These are phyloP conservation scores for Slavum lentiscoides DNA, from an alignment of 2,888 invertebrate genomes.

Conservation along the genomic window DNA sequence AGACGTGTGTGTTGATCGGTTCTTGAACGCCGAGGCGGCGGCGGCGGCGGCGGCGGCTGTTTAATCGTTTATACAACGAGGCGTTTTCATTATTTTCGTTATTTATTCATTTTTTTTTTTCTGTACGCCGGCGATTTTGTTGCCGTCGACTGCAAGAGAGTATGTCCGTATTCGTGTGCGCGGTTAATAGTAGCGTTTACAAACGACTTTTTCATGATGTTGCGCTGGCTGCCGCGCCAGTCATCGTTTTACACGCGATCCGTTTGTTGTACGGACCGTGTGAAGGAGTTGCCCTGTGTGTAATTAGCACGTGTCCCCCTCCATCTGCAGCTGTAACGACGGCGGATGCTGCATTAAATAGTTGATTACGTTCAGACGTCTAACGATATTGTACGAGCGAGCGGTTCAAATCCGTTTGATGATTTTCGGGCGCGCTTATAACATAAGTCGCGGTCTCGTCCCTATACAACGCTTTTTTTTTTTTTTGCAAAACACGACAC, in stretches of 20 bases:
- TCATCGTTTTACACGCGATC: constrained; percentile 20
- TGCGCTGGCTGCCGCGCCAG: constrained; percentile 10
- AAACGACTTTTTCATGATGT: constrained; percentile 50
- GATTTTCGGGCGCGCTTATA: too few relatives aligned
- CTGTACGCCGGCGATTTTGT: constrained; percentile 15
- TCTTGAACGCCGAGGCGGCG: not conserved
- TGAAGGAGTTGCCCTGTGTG: constrained; percentile 35
- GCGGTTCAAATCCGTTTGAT: too few relatives aligned
- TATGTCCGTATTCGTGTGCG: not conserved
- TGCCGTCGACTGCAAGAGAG: not conserved
- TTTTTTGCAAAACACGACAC: too few relatives aligned
- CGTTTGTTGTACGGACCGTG: constrained; percentile 35
- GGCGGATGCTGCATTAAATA: too few relatives aligned
- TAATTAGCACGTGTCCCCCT: constrained; percentile 35
- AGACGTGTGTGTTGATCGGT: constrained; percentile 32
- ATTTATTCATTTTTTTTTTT: not conserved
- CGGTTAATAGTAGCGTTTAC: constrained; percentile 26
- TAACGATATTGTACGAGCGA: too few relatives aligned
- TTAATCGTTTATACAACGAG: constrained; percentile 5
- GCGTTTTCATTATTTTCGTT: too few relatives aligned
- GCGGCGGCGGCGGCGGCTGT: constrained; percentile 18
- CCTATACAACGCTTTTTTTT: too few relatives aligned
- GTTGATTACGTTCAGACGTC: too few relatives aligned
- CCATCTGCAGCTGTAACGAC: not conserved
- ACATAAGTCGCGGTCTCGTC: too few relatives aligned